Percentiles rank a stretch among this genome's conserved stretches.
These are phyloP conservation scores for Hydrocynus forskahlii DNA, from an alignment of 2,797 vertebrate species.

Conservation along the genomic window DNA sequence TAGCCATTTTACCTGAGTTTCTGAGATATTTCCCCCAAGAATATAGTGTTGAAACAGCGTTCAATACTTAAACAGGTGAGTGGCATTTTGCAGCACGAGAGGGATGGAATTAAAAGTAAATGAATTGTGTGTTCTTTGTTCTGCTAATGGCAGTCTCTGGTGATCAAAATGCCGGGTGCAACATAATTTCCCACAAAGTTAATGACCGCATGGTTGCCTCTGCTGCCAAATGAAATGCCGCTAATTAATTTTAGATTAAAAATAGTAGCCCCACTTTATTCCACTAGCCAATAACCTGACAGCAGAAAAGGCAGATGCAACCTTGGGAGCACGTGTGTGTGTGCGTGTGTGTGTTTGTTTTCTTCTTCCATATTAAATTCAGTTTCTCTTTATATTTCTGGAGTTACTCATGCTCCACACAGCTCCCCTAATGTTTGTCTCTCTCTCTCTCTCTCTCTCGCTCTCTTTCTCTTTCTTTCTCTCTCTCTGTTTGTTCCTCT, in stretches of 20 bases:
- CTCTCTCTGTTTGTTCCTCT: not conserved
- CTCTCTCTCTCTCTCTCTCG: conserved; percentile 18
- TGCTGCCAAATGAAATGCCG: conserved; percentile 46
- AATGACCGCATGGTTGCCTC: conserved; percentile 54
- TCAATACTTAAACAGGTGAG: conserved; percentile 42
- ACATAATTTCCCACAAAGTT: conserved; percentile 49
- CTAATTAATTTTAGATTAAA: conserved; percentile 61
- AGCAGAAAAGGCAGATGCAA: conserved; percentile 23
- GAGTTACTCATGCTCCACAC: conserved; percentile 8
- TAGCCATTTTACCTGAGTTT: not conserved
- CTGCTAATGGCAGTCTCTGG: conserved; percentile 51
- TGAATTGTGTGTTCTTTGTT: conserved; percentile 49
- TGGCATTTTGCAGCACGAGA: conserved; percentile 39
- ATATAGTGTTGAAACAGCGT: conserved; percentile 4
- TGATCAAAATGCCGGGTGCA: conserved; percentile 47
- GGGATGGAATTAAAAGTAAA: conserved; percentile 43
- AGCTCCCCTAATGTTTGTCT: conserved; percentile 16
- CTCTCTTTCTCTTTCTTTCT: not conserved
- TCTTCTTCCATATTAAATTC: conserved; percentile 23
- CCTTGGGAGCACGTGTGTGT: not conserved
- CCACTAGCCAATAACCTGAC: conserved; percentile 38
- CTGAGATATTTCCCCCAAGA: conserved; percentile 13
- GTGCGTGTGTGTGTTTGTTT: conserved; percentile 21
- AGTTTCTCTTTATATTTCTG: conserved; percentile 26
- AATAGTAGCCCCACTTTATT: conserved; percentile 39